Base-by-base conservation (phyloP, 2,113 vertebrate genomes). In the Phyllostomus hastatus region DNA sequence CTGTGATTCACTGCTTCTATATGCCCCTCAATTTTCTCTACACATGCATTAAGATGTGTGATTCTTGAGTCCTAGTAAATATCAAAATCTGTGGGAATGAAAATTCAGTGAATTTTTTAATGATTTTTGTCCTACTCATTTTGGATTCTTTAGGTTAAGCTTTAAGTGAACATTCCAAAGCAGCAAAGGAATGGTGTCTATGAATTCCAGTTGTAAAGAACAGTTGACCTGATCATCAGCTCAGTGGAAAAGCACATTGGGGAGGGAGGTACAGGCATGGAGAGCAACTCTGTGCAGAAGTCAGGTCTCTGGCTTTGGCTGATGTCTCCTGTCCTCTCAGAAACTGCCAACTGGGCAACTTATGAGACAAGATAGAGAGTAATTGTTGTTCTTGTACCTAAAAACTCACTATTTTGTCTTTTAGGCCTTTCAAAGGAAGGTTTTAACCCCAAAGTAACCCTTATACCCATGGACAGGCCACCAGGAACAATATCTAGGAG, bases 1-100 rank as follows among this genome's bases (percentile, higher is more conserved):
- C n/a, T 76, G 78, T 97, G 95, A 96, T 80, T 97, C 93, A 97
- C n/a, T 82, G 54, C 43, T 88, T 93, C 61, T 52, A 5, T 73
- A 61, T 35, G 19, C 38, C 91, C 85, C 90, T 96, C 10, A 10
- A 57, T 66, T 46, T 86, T 94, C 57, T 70, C 26, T 38, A 72
- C n/a, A 97, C 81, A 57, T 35, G 38, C 43, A 38, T 26, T 81
- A n/a, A 76, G n/a, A 54, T 48, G 26, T 61, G 17, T 91, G 64
- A 72, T n/a, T 66, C 33, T 69, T 46, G 3, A 91, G 52, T 69
- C 38, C 35, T 33, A 54, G 70, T 50, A 92, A 75, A 75, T 33
- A 35, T 31, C 31, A 72, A 76, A 92, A 76, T 57, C 19, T 24
- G 7, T 66, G 46, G 24, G 12, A 86, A 94, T 15, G n/a, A 59